Evolutionary conservation across 2,888 invertebrate genomes (phyloP), one percentile per base, ranked within the genome.

Genomic region (Agonopterix arenella): DNA sequence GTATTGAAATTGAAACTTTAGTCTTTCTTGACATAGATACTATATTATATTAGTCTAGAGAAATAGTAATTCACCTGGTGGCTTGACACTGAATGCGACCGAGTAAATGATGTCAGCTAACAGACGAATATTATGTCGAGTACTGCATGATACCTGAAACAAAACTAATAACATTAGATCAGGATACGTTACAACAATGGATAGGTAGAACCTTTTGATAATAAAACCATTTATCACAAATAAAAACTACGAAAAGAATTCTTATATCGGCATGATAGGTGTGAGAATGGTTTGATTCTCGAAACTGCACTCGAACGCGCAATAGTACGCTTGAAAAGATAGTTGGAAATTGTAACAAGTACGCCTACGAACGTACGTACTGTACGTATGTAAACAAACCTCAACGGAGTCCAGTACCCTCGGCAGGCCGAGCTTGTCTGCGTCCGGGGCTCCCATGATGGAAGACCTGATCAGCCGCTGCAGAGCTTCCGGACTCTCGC

Each of bases 401-500:
- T 98, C 97, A 18, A 98, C 93, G 0, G 97, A 95, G 74, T 97
- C 97, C 62, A 98, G 90, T 0, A 99, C 98, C 45, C 96, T 90
- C 0, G 99, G 99, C 40, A 99, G 85, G 0, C 98, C 98, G 58
- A 96, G 94, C 80, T 98, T 99, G 74, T 98, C 98, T 0, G 98
- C 97, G 79, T 99, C 99, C 0, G 97, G 94, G 8, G 98, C 94
- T 51, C 96, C 96, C 71, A 98, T 97, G 68, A 98, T 97, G 55
- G 93, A 91, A 54, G 96, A 95, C 0, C 96, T 90, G 64, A 98
- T 97, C 42, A 96, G 90, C 52, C 96, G 94, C 80, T 98, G 98
- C 58, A 98, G 90, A 51, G 95, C 94, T 65, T 97, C 96, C 0
- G 93, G 93, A 73, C 90, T 80, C 59, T 88, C 88, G 49, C 59